A percentile compares a stretch with the other conserved stretches of the same genome.
Conservation (phyloP, 1,140 invertebrate genomes). For the Gryon sp. region DNA sequence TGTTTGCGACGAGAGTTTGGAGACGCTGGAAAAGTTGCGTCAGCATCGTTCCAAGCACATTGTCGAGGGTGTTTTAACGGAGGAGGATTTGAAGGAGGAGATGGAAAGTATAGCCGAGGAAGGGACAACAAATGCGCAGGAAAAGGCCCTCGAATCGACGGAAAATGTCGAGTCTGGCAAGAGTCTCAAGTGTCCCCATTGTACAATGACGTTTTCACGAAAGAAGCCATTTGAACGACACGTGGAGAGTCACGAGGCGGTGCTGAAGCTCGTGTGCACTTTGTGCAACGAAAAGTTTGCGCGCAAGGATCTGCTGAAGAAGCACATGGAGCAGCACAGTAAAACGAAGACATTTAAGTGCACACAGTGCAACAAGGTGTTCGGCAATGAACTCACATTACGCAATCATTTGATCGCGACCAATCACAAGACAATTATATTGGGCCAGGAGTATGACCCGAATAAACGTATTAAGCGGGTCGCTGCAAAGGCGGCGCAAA, state of each 20-base stretch:
- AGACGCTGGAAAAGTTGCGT: constrained; percentile 68
- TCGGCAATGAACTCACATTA: constrained; percentile 75
- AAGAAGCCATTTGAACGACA: constrained; percentile 69
- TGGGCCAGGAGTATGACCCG: constrained; percentile 75
- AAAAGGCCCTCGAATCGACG: too few relatives aligned
- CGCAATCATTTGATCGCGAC: constrained; percentile 77
- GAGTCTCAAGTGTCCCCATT: constrained; percentile 68
- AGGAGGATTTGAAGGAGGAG: constrained; percentile 70
- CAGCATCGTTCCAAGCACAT: constrained; percentile 73
- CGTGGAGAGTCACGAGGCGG: constrained; percentile 62
- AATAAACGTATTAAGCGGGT: constrained; percentile 76
- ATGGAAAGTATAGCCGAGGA: constrained; percentile 29
- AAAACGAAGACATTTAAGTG: constrained; percentile 71
- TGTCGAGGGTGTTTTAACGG: constrained; percentile 70
- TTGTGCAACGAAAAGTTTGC: constrained; percentile 69
- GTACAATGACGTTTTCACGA: constrained; percentile 61
- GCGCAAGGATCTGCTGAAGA: constrained; percentile 68
- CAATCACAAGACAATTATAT: constrained; percentile 73
- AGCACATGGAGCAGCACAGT: constrained; percentile 70
- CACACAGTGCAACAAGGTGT: constrained; percentile 74
- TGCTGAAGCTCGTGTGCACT: constrained; percentile 70
- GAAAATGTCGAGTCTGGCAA: constrained; percentile 20
- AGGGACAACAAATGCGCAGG: constrained; percentile 6
- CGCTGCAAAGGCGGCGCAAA: constrained; percentile 76
- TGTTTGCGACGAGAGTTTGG: constrained; percentile 70